Evolutionary conservation across 2,113 vertebrate genomes (phyloP), one percentile per base, ranked within the genome.

Genomic region (Cygnus atratus): DNA sequence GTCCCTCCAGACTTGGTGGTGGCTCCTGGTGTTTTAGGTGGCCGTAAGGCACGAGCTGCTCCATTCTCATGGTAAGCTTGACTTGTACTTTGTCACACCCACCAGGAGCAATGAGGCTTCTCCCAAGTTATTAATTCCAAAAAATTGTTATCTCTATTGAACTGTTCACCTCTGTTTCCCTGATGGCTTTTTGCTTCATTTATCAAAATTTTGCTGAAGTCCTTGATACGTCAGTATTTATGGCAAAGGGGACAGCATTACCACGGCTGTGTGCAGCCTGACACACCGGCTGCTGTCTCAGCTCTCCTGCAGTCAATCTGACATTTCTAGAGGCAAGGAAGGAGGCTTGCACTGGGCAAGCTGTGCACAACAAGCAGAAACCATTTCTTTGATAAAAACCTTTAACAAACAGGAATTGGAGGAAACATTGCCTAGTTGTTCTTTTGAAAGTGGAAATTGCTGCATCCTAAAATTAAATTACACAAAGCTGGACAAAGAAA

Each of bases 371-470:
- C 24, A 84, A 92, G 79, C 52, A 84, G 52, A 61, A 74, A 74
- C 4, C 11, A 85, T 89, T 90, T 76, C 43, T 93, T 72, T 12
- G 0, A 44, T 61, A 85, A 91, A 92, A 90, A 39, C 68, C 43
- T 71, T 70, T 86, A 50, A 77, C 33, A 84, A 94, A 85, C n/a
- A 41, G 68, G 67, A 90, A 94, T 55, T 90, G 67, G 71, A 90
- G 33, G 65, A 88, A 83, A 5, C 0, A 0, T 52, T 94, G 67
- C 76, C 2, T 22, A 90, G 46, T 57, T 39, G 52, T 71, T 84
- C 73, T 90, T 96, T 57, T 86, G 87, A 93, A 90, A 79, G 57
- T 86, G 68, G 92, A 95, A 95, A 93, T 81, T 48, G 79, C 72
- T 86, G 65, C 50, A 33, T 74, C 82, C 61, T 95, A 83, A 95